These are phyloP conservation scores for Thera obeliscata DNA, from an alignment of 2,888 invertebrate species.

Conservation along the genomic window DNA sequence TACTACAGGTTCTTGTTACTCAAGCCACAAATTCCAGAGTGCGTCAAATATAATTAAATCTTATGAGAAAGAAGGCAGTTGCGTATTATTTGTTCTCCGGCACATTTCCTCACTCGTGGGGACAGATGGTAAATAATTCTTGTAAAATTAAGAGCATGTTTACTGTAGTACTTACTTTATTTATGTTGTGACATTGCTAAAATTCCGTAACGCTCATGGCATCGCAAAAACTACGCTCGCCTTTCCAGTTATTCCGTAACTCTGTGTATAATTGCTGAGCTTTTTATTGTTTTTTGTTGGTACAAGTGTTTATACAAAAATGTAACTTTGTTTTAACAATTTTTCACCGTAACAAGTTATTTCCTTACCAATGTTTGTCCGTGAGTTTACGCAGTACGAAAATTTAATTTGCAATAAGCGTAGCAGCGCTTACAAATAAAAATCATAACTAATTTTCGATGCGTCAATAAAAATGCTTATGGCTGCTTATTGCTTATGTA, in stretches of 20 bases:
- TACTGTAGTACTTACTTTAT: slow-evolving; percentile 53
- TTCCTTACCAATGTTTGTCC: neutral
- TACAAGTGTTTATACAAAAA: neutral
- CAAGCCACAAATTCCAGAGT: slow-evolving; percentile 4
- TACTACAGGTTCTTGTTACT: neutral
- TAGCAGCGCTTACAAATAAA: too few relatives aligned
- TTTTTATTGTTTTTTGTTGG: slow-evolving; percentile 21
- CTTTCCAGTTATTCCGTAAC: slow-evolving; percentile 68
- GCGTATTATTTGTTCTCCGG: slow-evolving; percentile 62
- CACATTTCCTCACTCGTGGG: slow-evolving; percentile 69
- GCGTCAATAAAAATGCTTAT: too few relatives aligned
- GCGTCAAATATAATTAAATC: slow-evolving; percentile 4
- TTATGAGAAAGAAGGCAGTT: slow-evolving; percentile 45
- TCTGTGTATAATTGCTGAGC: slow-evolving; percentile 59
- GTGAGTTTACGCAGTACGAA: too few relatives aligned
- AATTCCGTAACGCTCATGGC: slow-evolving; percentile 46
- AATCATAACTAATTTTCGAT: too few relatives aligned
- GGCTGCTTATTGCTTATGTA: neutral
- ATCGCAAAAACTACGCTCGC: slow-evolving; percentile 64
- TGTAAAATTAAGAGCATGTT: slow-evolving; percentile 68
- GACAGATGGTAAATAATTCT: slow-evolving; percentile 65
- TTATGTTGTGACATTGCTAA: slow-evolving; percentile 29
- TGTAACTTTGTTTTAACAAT: neutral
- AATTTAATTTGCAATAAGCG: too few relatives aligned
- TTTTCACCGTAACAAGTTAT: neutral